Base-by-base conservation (phyloP, 1,140 invertebrate genomes). In the Anoplolepis gracilipes region DNA sequence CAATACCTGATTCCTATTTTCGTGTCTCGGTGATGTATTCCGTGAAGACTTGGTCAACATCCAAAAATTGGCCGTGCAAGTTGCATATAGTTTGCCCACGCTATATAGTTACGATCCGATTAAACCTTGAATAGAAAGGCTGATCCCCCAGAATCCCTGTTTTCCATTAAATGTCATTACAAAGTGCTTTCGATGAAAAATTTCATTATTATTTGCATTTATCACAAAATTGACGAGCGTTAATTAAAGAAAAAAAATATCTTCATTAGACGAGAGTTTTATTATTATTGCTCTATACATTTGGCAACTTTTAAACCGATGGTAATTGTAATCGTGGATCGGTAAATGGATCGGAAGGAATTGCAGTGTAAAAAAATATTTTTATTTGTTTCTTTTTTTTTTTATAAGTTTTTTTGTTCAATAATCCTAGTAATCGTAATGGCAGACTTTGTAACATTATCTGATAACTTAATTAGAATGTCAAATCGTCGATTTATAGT, bases 301-400 rank as follows among this genome's bases (percentile, higher is more conserved):
- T 73, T 72, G 19, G 5, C 19, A 13, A 49, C 13, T 22, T 25
- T 19, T 39, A 49, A 16, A 55, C 2, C 1, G n/a, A 36, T 36
- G 28, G 16, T n/a, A 36, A 16, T 1, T 19, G 25, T 13, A 76
- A 42, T n/a, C 1, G 25, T 7, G 57, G 19, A 39, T 62, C 28
- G 25, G 7, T 13, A 33, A 30, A 78, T 53, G 33, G 53, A n/a
- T n/a, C n/a, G n/a, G 22, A 28, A 25, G 22, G 7, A 28, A 22
- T 36, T 69, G 19, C 33, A 49, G 61, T 5, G 0, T 88, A 30
- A 25, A 85, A 85, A 88, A 85, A 81, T 88, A 88, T 39, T 8
- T 88, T 85, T 88, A 88, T 88, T 86, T 59, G 5, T 33, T 33
- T 5, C 33, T 33, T 2, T 33, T 33, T 33, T 33, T 1, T 33